phyloP scores from a whole-genome alignment of 2,797 vertebrate genomes.

The Podarcis siculus region DNA sequence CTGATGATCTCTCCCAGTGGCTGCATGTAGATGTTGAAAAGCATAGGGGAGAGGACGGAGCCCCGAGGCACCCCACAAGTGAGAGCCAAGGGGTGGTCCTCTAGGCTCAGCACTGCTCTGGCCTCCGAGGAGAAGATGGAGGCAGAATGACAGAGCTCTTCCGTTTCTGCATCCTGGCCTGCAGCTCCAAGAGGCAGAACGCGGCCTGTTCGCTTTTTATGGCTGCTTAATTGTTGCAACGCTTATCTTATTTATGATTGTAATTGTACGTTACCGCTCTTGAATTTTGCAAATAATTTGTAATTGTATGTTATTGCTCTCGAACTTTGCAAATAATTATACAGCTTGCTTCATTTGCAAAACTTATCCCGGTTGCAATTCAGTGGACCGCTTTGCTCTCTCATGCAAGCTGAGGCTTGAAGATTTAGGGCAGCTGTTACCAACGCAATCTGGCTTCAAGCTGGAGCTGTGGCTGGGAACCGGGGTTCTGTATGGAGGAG shows the following conservation, averaged over 20 bases:
- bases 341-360: not conserved
- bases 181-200: no score
- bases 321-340: not conserved
- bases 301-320: not conserved
- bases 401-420: not conserved
- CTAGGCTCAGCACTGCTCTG: no score
- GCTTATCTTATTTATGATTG: not conserved
- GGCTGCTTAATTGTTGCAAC: no score
- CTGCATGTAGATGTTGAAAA: no score
- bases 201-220: not conserved
- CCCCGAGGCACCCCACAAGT: no score
- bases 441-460: not conserved
- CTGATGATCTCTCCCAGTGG: no score
- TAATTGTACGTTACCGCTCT: not conserved
- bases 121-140: no score
- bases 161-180: no score
- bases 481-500: rapidly evolving
- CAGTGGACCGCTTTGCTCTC: not conserved
- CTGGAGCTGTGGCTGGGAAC: not conserved
- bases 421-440: not conserved
- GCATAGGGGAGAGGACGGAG: no score
- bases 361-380: not conserved
- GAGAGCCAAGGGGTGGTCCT: no score
- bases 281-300: not conserved
- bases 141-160: no score